Evolutionary conservation across 2,797 vertebrate genomes (phyloP).

Genomic region (Melanotaenia boesemani): DNA sequence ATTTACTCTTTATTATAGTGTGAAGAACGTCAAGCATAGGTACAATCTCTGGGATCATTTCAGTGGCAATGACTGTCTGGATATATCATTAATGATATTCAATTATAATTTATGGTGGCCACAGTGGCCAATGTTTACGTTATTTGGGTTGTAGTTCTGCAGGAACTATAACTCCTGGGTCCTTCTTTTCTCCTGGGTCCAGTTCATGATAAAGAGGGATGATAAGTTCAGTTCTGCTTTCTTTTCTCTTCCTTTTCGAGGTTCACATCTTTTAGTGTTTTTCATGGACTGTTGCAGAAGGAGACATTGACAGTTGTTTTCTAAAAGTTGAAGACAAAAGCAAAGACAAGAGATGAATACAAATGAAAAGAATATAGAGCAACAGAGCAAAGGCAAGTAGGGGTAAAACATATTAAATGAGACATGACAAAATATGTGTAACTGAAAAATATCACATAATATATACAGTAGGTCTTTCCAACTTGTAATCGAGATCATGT

Average conservation of each 20-base stretch:
- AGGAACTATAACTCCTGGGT: too few relatives aligned
- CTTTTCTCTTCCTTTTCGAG: constrained; percentile 78
- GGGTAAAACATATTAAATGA: background rate
- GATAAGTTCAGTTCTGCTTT: constrained; percentile 67
- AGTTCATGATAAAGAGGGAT: constrained; percentile 83
- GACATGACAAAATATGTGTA: too few relatives aligned
- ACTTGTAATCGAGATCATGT: too few relatives aligned
- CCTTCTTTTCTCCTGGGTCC: constrained; percentile 75
- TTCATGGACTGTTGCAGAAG: constrained; percentile 66
- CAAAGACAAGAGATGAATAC: constrained; percentile 11
- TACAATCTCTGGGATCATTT: background rate
- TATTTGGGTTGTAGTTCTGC: constrained; percentile 17
- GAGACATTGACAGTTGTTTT: constrained; percentile 24
- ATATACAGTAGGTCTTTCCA: too few relatives aligned
- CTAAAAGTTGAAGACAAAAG: constrained; percentile 22
- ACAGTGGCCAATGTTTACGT: background rate
- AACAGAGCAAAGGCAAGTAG: constrained; percentile 5
- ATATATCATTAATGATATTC: background rate
- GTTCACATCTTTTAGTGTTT: constrained; percentile 84
- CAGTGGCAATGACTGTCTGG: background rate
- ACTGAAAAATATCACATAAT: too few relatives aligned
- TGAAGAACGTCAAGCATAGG: too few relatives aligned
- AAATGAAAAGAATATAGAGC: constrained; percentile 8
- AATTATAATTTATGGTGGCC: constrained; percentile 20
- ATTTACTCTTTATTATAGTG: background rate